A percentile compares a stretch with the other conserved stretches of the same genome.
These are phyloP conservation scores for Melikaiella ostensackeni DNA, from an alignment of 2,888 invertebrate genomes.

Conservation along the genomic window DNA sequence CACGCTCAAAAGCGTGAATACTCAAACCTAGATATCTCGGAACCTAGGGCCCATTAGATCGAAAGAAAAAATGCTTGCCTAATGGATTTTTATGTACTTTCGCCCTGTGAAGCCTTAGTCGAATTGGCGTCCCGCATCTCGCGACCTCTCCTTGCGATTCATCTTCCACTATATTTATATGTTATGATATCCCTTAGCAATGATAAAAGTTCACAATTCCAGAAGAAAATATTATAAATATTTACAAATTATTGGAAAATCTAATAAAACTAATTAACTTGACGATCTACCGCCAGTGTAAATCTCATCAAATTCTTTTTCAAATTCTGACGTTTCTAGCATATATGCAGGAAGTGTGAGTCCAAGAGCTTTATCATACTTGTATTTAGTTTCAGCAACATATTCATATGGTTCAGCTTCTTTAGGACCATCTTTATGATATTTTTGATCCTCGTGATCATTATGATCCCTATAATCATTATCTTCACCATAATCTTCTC, in stretches of 20 bases:
- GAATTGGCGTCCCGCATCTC: too few relatives aligned
- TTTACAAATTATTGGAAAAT: constrained; percentile 9
- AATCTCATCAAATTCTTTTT: constrained; percentile 83
- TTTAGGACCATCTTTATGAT: constrained; percentile 55
- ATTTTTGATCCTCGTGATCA: constrained; percentile 65
- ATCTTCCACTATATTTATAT: too few relatives aligned
- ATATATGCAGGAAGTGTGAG: constrained; percentile 84
- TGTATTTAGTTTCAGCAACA: constrained; percentile 83
- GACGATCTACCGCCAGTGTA: neutral
- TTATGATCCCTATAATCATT: constrained; percentile 49
- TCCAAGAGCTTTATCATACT: constrained; percentile 82
- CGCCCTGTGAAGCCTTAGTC: too few relatives aligned
- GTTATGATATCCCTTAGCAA: neutral
- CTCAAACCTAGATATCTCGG: too few relatives aligned
- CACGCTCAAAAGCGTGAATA: too few relatives aligned
- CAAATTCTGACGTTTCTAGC: constrained; percentile 84
- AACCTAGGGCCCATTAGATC: too few relatives aligned
- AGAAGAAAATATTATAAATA: neutral
- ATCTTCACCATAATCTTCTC: constrained; percentile 49
- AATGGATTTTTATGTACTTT: too few relatives aligned
- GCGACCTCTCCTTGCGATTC: too few relatives aligned
- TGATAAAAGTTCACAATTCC: neutral
- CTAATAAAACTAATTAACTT: neutral
- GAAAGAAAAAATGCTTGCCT: too few relatives aligned
- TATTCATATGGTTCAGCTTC: constrained; percentile 66